These are phyloP conservation scores for Philypnodon macrostomus DNA, from an alignment of 2,797 vertebrate species.

Conservation along the genomic window DNA sequence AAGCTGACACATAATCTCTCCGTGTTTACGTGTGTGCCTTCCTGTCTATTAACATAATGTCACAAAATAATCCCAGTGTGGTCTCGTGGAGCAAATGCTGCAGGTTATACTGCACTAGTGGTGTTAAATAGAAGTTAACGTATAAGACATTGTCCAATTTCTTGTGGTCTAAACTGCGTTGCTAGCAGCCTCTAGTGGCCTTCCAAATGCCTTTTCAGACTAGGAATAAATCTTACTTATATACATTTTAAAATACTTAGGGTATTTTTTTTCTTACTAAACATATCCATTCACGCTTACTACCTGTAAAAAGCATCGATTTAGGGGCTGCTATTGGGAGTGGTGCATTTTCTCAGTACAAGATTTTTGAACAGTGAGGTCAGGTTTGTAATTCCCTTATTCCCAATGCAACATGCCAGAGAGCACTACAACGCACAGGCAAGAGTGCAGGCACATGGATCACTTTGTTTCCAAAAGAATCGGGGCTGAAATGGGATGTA, in stretches of 20 bases:
- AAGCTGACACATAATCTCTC: slow-evolving; percentile 65
- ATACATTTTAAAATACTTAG: no score
- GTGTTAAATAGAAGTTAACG: slow-evolving; percentile 25
- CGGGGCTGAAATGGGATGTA: slow-evolving; percentile 15
- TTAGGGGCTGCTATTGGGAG: slow-evolving; percentile 41
- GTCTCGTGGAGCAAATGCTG: slow-evolving; percentile 1
- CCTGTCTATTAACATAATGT: slow-evolving; percentile 45
- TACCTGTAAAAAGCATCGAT: slow-evolving; percentile 46
- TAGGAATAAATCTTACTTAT: neutral
- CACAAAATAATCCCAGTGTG: slow-evolving; percentile 23
- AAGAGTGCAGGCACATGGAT: slow-evolving; percentile 11
- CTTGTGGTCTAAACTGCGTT: slow-evolving; percentile 48
- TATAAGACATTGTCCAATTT: slow-evolving; percentile 16
- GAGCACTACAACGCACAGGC: slow-evolving; percentile 39
- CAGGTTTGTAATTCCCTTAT: slow-evolving; percentile 61
- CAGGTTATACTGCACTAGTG: slow-evolving; percentile 7
- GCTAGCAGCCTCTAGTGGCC: slow-evolving; percentile 75
- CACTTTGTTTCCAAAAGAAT: slow-evolving; percentile 21
- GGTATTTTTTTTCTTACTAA: slow-evolving; percentile 13
- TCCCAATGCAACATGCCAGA: slow-evolving; percentile 54
- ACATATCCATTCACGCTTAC: slow-evolving; percentile 13
- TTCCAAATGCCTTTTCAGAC: slow-evolving; percentile 38
- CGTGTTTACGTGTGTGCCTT: slow-evolving; percentile 36
- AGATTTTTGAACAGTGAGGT: slow-evolving; percentile 67
- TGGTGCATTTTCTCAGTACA: slow-evolving; percentile 54